Conservation (phyloP, 2,113 vertebrate genomes). For the Hippocampus mohnikei region DNA sequence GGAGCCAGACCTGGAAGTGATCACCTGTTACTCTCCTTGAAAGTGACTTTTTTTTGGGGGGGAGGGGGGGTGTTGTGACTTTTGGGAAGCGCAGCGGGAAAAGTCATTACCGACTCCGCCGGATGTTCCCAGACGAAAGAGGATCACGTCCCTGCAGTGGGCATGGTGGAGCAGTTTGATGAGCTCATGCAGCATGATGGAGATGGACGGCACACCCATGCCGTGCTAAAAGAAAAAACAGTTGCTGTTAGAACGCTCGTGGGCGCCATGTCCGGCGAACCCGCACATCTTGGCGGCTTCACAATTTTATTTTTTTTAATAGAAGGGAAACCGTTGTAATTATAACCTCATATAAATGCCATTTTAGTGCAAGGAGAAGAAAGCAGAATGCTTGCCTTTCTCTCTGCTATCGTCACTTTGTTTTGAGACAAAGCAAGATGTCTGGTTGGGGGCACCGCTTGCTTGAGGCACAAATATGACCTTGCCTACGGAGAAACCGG, state of each 20-base stretch:
- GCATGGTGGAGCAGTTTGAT: conserved; percentile 87
- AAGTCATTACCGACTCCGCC: conserved; percentile 81
- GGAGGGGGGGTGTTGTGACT: not conserved
- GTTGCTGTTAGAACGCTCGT: not conserved
- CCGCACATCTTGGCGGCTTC: not conserved
- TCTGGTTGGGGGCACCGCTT: no score
- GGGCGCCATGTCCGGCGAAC: not conserved
- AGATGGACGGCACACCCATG: conserved; percentile 86
- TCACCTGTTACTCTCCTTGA: not conserved
- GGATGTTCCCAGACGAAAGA: conserved; percentile 83
- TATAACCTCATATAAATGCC: no score
- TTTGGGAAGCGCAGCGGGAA: not conserved
- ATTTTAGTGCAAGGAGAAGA: no score
- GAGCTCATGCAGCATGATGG: conserved; percentile 87
- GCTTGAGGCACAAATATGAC: not conserved
- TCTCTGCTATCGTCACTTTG: no score
- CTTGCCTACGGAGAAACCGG: not conserved
- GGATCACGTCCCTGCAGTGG: conserved; percentile 76
- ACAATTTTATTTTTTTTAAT: no score
- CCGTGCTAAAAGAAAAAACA: conserved; percentile 72
- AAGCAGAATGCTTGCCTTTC: no score
- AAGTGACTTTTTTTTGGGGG: not conserved
- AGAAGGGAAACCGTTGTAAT: not conserved
- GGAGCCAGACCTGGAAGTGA: conserved; percentile 70
- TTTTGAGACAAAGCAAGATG: no score